These are phyloP conservation scores for Nemapogon koenigi DNA, from an alignment of 2,888 invertebrate genomes.

Conservation along the genomic window DNA sequence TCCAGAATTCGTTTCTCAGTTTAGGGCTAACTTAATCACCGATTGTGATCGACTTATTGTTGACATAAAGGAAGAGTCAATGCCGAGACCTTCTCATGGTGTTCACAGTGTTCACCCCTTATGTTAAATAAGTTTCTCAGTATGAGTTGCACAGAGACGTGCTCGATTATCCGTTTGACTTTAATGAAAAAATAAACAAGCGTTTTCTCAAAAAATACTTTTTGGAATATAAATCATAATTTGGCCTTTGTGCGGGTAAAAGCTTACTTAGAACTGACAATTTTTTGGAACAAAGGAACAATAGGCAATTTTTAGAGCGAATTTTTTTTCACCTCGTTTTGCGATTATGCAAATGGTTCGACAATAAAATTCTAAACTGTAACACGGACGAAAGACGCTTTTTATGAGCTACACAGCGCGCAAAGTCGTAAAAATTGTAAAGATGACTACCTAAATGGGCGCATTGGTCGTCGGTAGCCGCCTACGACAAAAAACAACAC, in stretches of 20 bases:
- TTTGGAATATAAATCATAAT: slow-evolving; percentile 38
- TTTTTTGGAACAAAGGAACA: slow-evolving; percentile 38
- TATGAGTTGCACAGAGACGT: no score
- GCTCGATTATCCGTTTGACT: no score
- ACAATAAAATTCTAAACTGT: slow-evolving; percentile 55
- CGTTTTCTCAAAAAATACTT: neutral
- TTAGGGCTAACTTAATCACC: slow-evolving; percentile 40
- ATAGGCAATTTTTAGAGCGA: slow-evolving; percentile 23
- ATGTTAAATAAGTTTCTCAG: no score
- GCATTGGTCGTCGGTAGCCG: slow-evolving; percentile 35
- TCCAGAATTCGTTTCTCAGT: slow-evolving; percentile 31
- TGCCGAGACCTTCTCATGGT: slow-evolving; percentile 41
- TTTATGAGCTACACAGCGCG: slow-evolving; percentile 42
- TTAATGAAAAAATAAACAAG: neutral
- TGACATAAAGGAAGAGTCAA: slow-evolving; percentile 39
- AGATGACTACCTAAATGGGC: slow-evolving; percentile 43
- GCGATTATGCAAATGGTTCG: slow-evolving; percentile 58
- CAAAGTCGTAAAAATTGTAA: slow-evolving; percentile 40
- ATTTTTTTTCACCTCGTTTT: slow-evolving; percentile 45
- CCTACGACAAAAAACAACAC: slow-evolving; percentile 6
- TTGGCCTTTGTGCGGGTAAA: slow-evolving; percentile 42
- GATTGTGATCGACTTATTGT: slow-evolving; percentile 45
- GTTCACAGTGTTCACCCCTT: no score
- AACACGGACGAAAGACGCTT: slow-evolving; percentile 41
- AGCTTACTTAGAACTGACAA: slow-evolving; percentile 37